A percentile compares a stretch with the other conserved stretches of the same genome.
Evolutionary conservation across 2,797 vertebrate species (phyloP).

Genomic region (Melanotaenia boesemani): DNA sequence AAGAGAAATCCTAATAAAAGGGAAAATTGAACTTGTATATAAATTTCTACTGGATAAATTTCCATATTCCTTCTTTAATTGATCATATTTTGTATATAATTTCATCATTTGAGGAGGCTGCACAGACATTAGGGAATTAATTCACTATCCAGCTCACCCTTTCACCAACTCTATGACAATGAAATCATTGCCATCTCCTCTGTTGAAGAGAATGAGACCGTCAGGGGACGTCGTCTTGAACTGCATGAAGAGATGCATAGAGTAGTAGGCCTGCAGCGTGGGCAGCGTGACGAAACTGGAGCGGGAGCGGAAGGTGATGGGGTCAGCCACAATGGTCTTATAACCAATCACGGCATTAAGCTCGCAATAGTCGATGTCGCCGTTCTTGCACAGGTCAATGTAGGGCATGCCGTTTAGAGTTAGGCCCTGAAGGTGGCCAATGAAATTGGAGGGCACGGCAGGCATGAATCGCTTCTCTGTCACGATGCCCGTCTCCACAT

Average conservation of each 20-base stretch:
- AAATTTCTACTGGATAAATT: slow-evolving; percentile 12
- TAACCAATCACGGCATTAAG: slow-evolving; percentile 98
- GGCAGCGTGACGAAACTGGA: slow-evolving; percentile 96
- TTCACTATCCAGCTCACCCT: slow-evolving; percentile 87
- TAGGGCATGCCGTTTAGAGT: slow-evolving; percentile 99
- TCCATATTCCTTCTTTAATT: neutral
- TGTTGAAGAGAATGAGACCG: slow-evolving; percentile 96
- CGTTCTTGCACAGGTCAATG: slow-evolving; percentile 99
- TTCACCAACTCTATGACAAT: slow-evolving; percentile 99
- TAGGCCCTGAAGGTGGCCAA: slow-evolving; percentile 97
- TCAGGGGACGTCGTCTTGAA: slow-evolving; percentile 99
- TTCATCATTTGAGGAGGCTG: neutral
- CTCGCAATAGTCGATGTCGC: slow-evolving; percentile 99
- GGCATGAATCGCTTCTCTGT: slow-evolving; percentile 97
- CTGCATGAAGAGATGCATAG: slow-evolving; percentile 99
- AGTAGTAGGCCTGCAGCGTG: slow-evolving; percentile 97
- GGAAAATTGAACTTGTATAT: neutral
- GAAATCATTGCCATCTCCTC: slow-evolving; percentile 98
- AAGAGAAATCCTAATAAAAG: slow-evolving; percentile 2
- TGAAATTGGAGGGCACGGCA: slow-evolving; percentile 97
- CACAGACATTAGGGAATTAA: neutral
- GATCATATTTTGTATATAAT: neutral
- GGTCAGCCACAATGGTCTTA: slow-evolving; percentile 98
- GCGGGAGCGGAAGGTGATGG: slow-evolving; percentile 98
- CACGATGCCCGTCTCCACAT: slow-evolving; percentile 98